Base-by-base conservation (phyloP, 1,140 invertebrate genomes). In the Bathynomus jamesi region DNA sequence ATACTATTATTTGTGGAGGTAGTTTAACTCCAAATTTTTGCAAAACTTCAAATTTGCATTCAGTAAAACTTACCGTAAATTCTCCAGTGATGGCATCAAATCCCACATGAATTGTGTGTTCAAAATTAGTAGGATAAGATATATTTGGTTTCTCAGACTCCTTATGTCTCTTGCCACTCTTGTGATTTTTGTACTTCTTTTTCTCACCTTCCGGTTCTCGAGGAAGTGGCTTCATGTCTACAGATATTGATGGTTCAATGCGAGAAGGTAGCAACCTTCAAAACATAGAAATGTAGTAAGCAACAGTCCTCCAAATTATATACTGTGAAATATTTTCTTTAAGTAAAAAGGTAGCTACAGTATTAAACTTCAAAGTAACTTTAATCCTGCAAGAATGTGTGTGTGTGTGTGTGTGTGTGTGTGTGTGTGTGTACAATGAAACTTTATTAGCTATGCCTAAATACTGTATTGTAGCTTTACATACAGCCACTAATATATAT, bases 41-140 rank as follows among this genome's bases (percentile, higher is more conserved):
- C n/a, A n/a, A n/a, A n/a, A n/a, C n/a, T n/a, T n/a, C n/a, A n/a
- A n/a, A n/a, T n/a, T n/a, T n/a, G n/a, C n/a, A n/a, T n/a, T n/a
- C n/a, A n/a, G n/a, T n/a, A n/a, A 53, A 8, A 71, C 75, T 74
- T 64, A 77, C 75, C 75, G 75, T 97, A 83, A 99, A 99, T 86
- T 99, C 97, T 79, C 97, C 97, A 63, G 96, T 98, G 53, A 93
- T 87, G 32, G 96, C 90, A 87, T 99, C 95, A 85, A 98, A 98
- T 62, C 95, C 95, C 69, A 96, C 94, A 84, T 96, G 94, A 66
- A 98, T 93, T 4, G 96, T 99, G 82, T 99, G 96, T 84, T 98
- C 95, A 84, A 99, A 99, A 85, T 99, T 99, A 31, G 96, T 97
- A 72, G 97, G 97, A 83, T 95, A 93, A 70, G 95, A 98, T 80